Base-by-base conservation (phyloP, 2,113 vertebrate species). In the Stictonetta naevosa region DNA sequence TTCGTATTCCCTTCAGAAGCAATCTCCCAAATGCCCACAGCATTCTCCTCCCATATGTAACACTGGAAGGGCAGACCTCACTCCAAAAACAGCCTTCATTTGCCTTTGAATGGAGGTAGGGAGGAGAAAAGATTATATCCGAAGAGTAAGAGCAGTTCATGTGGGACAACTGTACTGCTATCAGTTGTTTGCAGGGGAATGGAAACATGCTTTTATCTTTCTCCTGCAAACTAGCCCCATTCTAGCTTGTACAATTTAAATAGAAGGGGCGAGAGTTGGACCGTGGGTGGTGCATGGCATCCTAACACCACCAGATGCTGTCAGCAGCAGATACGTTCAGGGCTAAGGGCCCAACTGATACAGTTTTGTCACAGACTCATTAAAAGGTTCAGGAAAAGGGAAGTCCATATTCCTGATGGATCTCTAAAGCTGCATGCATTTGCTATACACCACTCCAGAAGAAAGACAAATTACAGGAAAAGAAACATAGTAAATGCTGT, bases 301-400 rank as follows among this genome's bases (percentile, higher is more conserved):
- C 36, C 74, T 63, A 68, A 38, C 33, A 34, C 20, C 38, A 86
- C 72, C 33, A 52, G 7, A 66, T 17, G 67, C 4, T 0, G 9
- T 26, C 95, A 90, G 56, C 31, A 56, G 74, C 55, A 97, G 38
- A 85, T 34, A 89, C 36, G 56, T 91, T 88, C 79, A 69, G 31
- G 22, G 19, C 53, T 83, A 66, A 83, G 28, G 52, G 77, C 56
- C 20, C 67, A 56, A 5, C 75, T 1, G 0, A 22, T 68, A 68
- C 9, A 53, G 64, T 60, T 92, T 68, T 78, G 14, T 92, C 79
- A 85, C 31, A 87, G n/a, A 58, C 13, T 62, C 21, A 72, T 44
- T 17, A 63, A 88, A 80, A 91, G 5, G 11, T 55, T 73, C 55
- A 74, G 64, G 6, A 88, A 63, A 83, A 92, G 18, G 21, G 48